phyloP scores from a whole-genome alignment of 2,797 vertebrate species.

The Cirrhinus mrigala region DNA sequence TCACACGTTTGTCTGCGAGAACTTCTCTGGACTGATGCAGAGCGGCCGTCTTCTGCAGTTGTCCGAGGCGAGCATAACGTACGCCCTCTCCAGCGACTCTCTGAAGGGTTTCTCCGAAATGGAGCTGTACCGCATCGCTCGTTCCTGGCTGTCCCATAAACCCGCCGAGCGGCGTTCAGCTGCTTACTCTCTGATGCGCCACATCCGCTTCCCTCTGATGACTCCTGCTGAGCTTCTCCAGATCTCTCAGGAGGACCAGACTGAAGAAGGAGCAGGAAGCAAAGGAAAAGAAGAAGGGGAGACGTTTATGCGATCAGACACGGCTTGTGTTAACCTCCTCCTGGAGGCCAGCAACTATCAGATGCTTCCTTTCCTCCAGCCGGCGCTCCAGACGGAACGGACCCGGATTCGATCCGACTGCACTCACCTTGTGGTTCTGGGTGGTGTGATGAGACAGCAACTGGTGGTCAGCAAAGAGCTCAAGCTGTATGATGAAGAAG shows the following conservation, averaged over 20 bases:
- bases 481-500: slow-evolving; percentile 78
- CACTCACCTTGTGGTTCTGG: slow-evolving; percentile 80
- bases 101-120: slow-evolving; percentile 79
- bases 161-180: slow-evolving; percentile 59
- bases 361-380: slow-evolving; percentile 86
- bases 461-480: slow-evolving; percentile 84
- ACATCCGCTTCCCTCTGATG: slow-evolving; percentile 84
- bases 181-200: slow-evolving; percentile 76
- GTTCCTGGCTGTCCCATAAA: slow-evolving; percentile 77
- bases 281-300: slow-evolving; percentile 12
- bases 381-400: slow-evolving; percentile 79
- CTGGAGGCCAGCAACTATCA: slow-evolving; percentile 87
- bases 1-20: slow-evolving; percentile 76
- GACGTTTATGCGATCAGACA: slow-evolving; percentile 77
- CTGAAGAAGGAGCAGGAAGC: not conserved
- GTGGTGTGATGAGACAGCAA: slow-evolving; percentile 85
- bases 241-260: slow-evolving; percentile 81
- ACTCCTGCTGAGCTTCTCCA: slow-evolving; percentile 80
- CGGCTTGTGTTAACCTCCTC: slow-evolving; percentile 82
- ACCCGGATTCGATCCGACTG: slow-evolving; percentile 80
- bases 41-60: slow-evolving; percentile 74
- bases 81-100: slow-evolving; percentile 77
- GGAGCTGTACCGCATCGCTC: slow-evolving; percentile 80
- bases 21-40: slow-evolving; percentile 75
- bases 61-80: slow-evolving; percentile 73